These are phyloP conservation scores for Sinotaia quadrata DNA, from an alignment of 2,888 invertebrate species.

Conservation along the genomic window DNA sequence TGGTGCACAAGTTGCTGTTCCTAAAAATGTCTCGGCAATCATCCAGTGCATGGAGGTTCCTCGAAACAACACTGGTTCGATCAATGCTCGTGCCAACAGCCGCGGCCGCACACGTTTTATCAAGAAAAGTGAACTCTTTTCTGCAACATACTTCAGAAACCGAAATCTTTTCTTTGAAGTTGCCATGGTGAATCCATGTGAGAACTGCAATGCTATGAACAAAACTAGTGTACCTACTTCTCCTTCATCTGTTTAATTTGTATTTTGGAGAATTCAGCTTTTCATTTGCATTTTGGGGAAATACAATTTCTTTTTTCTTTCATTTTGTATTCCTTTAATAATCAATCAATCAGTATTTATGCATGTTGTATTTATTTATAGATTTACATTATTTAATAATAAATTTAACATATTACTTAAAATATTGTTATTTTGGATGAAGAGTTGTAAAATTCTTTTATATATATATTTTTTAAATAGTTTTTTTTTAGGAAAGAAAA, in stretches of 20 bases:
- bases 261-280: neutral
- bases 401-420: neutral
- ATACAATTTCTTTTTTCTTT: neutral
- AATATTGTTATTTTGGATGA: neutral
- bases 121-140: slow-evolving; percentile 20
- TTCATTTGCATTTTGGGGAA: neutral
- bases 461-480: neutral
- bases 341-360: too few species aligned
- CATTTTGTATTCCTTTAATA: neutral
- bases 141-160: slow-evolving; percentile 19
- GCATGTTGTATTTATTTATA: neutral
- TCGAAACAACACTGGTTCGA: slow-evolving; percentile 10
- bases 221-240: neutral
- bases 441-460: neutral
- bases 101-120: slow-evolving; percentile 24
- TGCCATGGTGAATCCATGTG: slow-evolving; percentile 4
- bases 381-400: neutral
- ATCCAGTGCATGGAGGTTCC: slow-evolving; percentile 21
- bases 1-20: neutral
- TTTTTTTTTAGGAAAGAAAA: neutral
- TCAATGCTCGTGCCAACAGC: slow-evolving; percentile 20
- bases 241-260: neutral
- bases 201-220: neutral
- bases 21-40: slow-evolving; percentile 3
- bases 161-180: slow-evolving; percentile 12